A percentile compares a stretch with the other conserved stretches of the same genome.
Evolutionary conservation across 2,797 vertebrate genomes (phyloP).

Genomic region (Craterocephalus amniculus): DNA sequence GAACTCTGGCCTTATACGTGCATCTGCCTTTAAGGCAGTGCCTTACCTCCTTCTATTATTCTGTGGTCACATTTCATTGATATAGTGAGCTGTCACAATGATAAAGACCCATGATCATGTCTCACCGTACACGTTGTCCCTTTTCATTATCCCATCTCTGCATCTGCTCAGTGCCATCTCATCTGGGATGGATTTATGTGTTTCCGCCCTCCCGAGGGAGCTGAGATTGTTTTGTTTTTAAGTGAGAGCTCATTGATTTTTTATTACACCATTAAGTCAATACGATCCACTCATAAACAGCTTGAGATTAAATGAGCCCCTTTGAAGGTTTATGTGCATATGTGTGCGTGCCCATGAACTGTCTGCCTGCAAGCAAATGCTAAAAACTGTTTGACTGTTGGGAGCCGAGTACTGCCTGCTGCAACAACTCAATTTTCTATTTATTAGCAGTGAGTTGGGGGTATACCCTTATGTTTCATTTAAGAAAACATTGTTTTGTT

Average conservation of each 20-base stretch:
- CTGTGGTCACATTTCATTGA: slow-evolving; percentile 24
- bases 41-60: slow-evolving; percentile 15
- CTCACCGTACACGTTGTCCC: slow-evolving; percentile 51
- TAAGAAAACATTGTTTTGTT: neutral
- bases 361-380: slow-evolving; percentile 39
- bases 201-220: slow-evolving; percentile 61
- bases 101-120: slow-evolving; percentile 67
- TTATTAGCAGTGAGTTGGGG: slow-evolving; percentile 23
- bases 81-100: slow-evolving; percentile 53
- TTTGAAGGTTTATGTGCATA: slow-evolving; percentile 70
- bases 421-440: slow-evolving; percentile 26
- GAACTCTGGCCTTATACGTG: slow-evolving; percentile 8
- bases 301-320: slow-evolving; percentile 76
- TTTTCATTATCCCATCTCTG: slow-evolving; percentile 53
- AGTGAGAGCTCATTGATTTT: slow-evolving; percentile 79
- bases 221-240: slow-evolving; percentile 78
- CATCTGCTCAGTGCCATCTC: slow-evolving; percentile 45
- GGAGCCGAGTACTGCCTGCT: slow-evolving; percentile 24
- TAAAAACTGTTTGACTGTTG: slow-evolving; percentile 39
- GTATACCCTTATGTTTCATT: slow-evolving; percentile 2
- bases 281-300: slow-evolving; percentile 75
- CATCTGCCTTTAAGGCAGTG: no score
- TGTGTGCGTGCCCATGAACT: slow-evolving; percentile 45
- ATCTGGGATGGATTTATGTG: slow-evolving; percentile 71
- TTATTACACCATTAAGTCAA: slow-evolving; percentile 81